Percentiles rank a stretch among this genome's conserved stretches.
Conservation (phyloP, 1,140 invertebrate genomes). For the Diorhabda elongata region DNA sequence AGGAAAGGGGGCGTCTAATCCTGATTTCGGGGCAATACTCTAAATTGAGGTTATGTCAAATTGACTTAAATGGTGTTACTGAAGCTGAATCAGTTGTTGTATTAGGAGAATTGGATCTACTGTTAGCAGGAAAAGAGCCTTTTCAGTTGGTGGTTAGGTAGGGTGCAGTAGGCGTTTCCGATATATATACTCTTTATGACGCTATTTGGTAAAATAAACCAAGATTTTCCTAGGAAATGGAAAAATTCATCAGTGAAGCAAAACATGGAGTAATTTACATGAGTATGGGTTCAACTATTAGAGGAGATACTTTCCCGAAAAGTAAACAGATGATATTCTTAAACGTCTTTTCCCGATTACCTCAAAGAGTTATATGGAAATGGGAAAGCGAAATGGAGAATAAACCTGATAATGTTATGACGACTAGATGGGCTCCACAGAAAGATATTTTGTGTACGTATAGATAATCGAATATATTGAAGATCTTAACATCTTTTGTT, state of each 20-base stretch:
- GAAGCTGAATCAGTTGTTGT: too few species aligned
- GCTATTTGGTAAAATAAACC: too few species aligned
- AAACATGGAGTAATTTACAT: slow-evolving; percentile 60
- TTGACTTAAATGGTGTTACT: too few species aligned
- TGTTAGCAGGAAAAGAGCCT: too few species aligned
- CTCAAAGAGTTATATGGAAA: slow-evolving; percentile 67
- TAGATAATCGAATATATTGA: not conserved
- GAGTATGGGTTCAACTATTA: slow-evolving; percentile 66
- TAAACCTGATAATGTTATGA: slow-evolving; percentile 60
- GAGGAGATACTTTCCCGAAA: slow-evolving; percentile 56
- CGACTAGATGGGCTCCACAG: slow-evolving; percentile 68
- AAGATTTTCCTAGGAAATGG: slow-evolving; percentile 47
- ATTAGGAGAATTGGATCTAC: too few species aligned
- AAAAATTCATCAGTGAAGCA: slow-evolving; percentile 63
- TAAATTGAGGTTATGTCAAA: too few species aligned
- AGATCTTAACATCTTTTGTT: not conserved
- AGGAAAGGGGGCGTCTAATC: too few species aligned
- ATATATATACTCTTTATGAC: too few species aligned
- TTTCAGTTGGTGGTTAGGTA: too few species aligned
- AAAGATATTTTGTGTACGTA: slow-evolving; percentile 62
- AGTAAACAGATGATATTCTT: slow-evolving; percentile 57
- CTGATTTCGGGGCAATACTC: too few species aligned
- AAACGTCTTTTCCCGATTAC: slow-evolving; percentile 55
- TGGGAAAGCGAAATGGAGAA: slow-evolving; percentile 61
- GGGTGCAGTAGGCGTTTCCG: too few species aligned